These are phyloP conservation scores for Hemibagrus wyckioides DNA, from an alignment of 2,113 vertebrate genomes.

Conservation along the genomic window DNA sequence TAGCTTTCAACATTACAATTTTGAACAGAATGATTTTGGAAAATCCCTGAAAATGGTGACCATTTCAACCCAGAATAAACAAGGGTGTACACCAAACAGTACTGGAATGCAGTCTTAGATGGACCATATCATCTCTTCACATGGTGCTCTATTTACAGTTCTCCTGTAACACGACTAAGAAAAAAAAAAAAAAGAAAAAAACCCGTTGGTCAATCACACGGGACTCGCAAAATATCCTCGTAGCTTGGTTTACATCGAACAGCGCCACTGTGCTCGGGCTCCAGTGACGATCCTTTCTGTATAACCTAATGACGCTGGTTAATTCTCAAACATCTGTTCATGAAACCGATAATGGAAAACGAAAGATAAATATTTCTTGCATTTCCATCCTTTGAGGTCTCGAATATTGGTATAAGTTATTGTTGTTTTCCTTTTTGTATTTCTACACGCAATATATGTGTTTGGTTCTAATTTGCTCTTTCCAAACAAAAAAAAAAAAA, in stretches of 20 bases:
- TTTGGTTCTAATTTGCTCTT: conserved; percentile 20
- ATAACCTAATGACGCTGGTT: not conserved
- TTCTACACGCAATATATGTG: not conserved
- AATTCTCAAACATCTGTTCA: not conserved
- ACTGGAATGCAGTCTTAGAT: not conserved
- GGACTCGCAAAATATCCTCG: not conserved
- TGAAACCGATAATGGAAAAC: not conserved
- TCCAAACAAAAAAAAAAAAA: not conserved
- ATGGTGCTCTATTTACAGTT: conserved; percentile 11
- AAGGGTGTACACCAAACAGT: not conserved
- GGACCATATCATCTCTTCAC: not conserved
- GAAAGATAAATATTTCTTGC: not conserved
- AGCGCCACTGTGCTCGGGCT: not conserved
- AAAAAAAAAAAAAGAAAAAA: not conserved
- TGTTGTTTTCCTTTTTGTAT: conserved; percentile 15
- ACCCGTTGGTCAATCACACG: not conserved
- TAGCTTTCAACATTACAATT: not conserved
- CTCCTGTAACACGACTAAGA: not conserved
- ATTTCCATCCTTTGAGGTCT: conserved; percentile 25
- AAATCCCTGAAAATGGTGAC: not conserved
- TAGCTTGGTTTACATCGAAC: not conserved
- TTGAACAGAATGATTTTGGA: not conserved
- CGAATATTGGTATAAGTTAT: conserved; percentile 42
- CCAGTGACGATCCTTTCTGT: not conserved
- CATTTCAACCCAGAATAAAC: not conserved